Conservation (phyloP, 2,888 invertebrate species). For the Tryphoninae sp. region DNA sequence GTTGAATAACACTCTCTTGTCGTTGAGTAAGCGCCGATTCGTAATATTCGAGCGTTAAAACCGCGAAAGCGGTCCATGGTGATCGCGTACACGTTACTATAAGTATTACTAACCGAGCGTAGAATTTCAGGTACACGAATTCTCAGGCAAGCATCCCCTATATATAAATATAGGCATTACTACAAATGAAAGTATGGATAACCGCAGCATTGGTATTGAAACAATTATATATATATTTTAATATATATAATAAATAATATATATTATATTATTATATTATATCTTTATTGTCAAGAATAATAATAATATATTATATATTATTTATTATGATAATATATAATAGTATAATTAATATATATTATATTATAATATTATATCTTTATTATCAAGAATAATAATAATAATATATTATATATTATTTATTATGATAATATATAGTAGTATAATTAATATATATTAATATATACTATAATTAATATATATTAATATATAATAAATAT, state of each 20-base stretch:
- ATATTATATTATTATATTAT: neutral
- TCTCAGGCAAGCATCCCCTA: too few relatives aligned
- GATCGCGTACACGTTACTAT: neutral
- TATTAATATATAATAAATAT: neutral
- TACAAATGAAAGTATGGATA: too few relatives aligned
- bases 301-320: too few relatives aligned
- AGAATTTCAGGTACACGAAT: neutral
- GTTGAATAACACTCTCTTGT: constrained; percentile 55
- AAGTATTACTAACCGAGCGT: neutral
- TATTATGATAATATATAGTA: too few relatives aligned
- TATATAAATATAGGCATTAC: too few relatives aligned
- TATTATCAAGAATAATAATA: too few relatives aligned
- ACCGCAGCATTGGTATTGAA: too few relatives aligned
- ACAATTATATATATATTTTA: neutral
- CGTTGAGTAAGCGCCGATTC: constrained; percentile 68
- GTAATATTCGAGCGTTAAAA: constrained; percentile 60
- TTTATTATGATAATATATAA: too few relatives aligned
- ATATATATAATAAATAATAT: neutral
- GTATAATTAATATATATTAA: neutral
- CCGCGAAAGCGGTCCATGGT: constrained; percentile 7
- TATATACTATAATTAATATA: neutral
- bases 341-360: neutral
- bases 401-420: too few relatives aligned
- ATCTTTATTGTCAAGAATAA: too few relatives aligned
- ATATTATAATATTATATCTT: too few relatives aligned